phyloP scores from a whole-genome alignment of 2,797 vertebrate genomes.

The Prionace glauca region DNA sequence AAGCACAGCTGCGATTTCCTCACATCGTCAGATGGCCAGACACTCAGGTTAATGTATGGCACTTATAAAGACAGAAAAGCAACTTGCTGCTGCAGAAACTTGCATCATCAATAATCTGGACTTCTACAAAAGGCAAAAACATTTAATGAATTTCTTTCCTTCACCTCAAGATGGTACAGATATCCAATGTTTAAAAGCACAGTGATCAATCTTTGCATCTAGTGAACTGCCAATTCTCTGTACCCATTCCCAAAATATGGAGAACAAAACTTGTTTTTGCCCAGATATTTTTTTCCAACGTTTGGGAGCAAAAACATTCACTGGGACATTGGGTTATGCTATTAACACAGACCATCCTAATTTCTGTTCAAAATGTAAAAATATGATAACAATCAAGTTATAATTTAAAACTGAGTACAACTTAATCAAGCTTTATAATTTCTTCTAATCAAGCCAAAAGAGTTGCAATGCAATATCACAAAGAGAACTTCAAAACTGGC shows the following conservation, averaged over 20 bases:
- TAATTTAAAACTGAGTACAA: neutral
- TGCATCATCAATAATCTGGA: neutral
- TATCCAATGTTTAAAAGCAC: neutral
- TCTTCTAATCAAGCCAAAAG: neutral
- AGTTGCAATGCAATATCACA: neutral
- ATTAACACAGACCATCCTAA: neutral
- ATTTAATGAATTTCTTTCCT: neutral
- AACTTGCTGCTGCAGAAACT: neutral
- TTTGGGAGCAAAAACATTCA: neutral
- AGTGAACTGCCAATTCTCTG: neutral
- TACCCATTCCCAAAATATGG: neutral
- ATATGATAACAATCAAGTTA: neutral
- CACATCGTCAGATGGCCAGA: neutral
- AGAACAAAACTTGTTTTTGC: neutral
- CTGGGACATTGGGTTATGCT: neutral
- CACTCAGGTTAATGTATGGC: neutral
- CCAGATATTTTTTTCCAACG: neutral
- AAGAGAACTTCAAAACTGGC: neutral
- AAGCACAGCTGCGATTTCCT: neutral
- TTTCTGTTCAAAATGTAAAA: neutral
- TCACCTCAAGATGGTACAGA: neutral
- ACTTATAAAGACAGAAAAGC: neutral
- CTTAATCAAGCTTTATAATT: neutral
- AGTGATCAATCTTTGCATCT: neutral
- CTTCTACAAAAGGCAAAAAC: neutral